These are phyloP conservation scores for Drymonia ruficornis DNA, from an alignment of 2,888 invertebrate species.

Conservation along the genomic window DNA sequence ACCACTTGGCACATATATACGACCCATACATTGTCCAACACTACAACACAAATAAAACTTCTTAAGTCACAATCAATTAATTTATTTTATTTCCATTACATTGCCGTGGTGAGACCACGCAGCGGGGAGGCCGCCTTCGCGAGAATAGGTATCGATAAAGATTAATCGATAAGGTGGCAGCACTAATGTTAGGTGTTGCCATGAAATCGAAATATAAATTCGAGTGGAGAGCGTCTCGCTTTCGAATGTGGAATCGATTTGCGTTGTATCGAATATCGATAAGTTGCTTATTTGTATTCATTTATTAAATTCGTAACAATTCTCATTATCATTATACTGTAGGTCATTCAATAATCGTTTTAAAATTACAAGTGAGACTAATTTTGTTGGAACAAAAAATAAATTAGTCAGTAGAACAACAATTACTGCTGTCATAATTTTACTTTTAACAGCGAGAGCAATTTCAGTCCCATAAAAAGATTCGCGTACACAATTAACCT, in stretches of 20 bases:
- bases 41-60: constrained; percentile 40
- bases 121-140: constrained; percentile 5
- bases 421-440: not conserved
- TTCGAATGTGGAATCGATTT: constrained; percentile 30
- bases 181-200: constrained; percentile 25
- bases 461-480: no score
- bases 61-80: constrained; percentile 37
- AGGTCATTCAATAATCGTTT: no score
- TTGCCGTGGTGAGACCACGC: constrained; percentile 24
- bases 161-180: constrained; percentile 23
- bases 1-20: constrained; percentile 49
- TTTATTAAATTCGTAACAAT: no score
- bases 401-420: no score
- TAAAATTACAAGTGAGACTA: no score
- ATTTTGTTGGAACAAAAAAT: no score
- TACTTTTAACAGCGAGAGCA: not conserved
- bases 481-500: no score
- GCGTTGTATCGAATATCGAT: no score
- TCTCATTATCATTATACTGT: no score
- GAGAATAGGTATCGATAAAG: constrained; percentile 5
- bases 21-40: constrained; percentile 43
- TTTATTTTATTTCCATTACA: constrained; percentile 23
- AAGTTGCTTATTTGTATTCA: no score
- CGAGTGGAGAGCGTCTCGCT: constrained; percentile 32
- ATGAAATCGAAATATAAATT: constrained; percentile 35